Conservation (phyloP, 2,888 invertebrate species). For the Sphaeridia pumilis region DNA sequence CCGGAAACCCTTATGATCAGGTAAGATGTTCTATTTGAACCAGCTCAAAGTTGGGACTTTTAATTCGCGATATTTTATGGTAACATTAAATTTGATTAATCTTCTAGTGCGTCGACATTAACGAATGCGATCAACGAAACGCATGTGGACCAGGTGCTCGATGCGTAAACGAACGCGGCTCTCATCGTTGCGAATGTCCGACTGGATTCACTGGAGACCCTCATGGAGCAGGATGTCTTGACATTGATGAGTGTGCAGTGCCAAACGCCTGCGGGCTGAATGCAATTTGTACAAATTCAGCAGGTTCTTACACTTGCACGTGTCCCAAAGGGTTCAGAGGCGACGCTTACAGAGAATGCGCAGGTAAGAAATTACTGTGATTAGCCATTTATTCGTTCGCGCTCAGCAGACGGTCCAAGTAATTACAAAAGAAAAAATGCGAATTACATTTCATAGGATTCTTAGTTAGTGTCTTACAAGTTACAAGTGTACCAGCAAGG, state of each 20-base stretch:
- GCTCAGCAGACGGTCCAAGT: too few species aligned
- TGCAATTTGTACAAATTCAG: slow-evolving; percentile 65
- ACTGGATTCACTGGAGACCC: slow-evolving; percentile 55
- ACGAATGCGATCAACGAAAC: slow-evolving; percentile 62
- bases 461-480: too few species aligned
- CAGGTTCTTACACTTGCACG: slow-evolving; percentile 64
- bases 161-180: slow-evolving; percentile 68
- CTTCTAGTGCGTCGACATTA: slow-evolving; percentile 62
- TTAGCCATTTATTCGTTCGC: too few species aligned
- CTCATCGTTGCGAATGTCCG: slow-evolving; percentile 58
- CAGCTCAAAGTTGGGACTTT: too few species aligned
- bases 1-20: slow-evolving; percentile 67
- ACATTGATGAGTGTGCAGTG: slow-evolving; percentile 59
- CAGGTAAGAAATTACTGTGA: slow-evolving; percentile 59
- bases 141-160: slow-evolving; percentile 68
- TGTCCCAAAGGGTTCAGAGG: slow-evolving; percentile 75
- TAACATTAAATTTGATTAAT: background rate
- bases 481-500: too few species aligned
- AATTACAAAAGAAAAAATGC: too few species aligned
- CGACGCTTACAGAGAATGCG: slow-evolving; percentile 59
- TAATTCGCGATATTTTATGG: background rate
- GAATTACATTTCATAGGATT: too few species aligned
- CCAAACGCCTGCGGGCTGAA: slow-evolving; percentile 64
- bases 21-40: slow-evolving; percentile 39
- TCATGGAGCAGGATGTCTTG: slow-evolving; percentile 52